Percentiles rank a stretch among this genome's conserved stretches.
Evolutionary conservation across 2,797 vertebrate genomes (phyloP).

Genomic region (Artibeus jamaicensis): DNA sequence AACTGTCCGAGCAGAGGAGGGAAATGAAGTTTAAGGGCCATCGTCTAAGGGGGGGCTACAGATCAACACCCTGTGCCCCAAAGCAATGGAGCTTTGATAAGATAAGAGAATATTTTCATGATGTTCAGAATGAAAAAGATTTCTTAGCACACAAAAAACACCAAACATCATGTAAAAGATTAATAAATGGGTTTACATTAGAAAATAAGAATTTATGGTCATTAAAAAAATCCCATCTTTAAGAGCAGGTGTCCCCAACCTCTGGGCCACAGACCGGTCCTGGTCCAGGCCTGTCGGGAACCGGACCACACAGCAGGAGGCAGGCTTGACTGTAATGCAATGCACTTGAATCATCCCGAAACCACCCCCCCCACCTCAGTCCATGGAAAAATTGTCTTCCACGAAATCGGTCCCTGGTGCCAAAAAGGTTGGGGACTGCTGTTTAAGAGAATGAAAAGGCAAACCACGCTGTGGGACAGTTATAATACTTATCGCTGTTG

Average conservation of each 20-base stretch:
- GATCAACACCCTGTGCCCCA: not conserved
- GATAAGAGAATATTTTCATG: not conserved
- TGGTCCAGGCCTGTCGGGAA: no score
- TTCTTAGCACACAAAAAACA: not conserved
- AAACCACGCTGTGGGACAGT: not conserved
- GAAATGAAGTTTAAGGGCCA: not conserved
- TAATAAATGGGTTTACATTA: not conserved
- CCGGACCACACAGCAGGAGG: no score
- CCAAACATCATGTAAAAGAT: not conserved
- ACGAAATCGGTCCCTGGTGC: no score
- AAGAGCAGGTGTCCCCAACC: not conserved
- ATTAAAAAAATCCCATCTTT: not conserved
- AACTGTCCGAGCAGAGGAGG: not conserved
- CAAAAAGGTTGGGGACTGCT: no score
- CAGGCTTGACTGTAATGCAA: no score
- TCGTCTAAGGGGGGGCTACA: not conserved
- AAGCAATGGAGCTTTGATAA: not conserved
- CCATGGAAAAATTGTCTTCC: no score
- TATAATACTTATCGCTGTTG: not conserved
- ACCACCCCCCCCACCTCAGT: no score
- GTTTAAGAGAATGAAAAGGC: not conserved
- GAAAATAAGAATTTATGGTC: slow-evolving; percentile 2
- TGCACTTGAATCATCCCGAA: no score
- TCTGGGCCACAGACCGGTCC: no score
- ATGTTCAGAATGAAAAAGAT: not conserved